Percentiles rank a stretch among this genome's conserved stretches.
phyloP scores from a whole-genome alignment of 2,113 vertebrate species.

The Corythaeola cristata region DNA sequence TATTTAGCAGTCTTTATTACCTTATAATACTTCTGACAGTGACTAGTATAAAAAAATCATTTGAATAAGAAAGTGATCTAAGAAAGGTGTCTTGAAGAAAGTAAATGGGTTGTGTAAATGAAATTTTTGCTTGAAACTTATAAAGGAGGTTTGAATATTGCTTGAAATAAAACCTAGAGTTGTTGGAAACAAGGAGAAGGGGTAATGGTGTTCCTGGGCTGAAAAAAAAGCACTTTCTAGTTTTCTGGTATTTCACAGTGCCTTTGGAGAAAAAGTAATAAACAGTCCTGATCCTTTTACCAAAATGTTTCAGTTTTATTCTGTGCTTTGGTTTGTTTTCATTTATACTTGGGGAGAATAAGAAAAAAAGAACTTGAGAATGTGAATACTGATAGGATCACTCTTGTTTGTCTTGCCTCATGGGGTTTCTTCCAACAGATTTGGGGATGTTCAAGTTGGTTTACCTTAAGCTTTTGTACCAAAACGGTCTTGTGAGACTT shows the following conservation, averaged over 20 bases:
- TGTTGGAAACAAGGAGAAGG: slow-evolving; percentile 1
- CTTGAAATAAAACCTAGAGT: background rate
- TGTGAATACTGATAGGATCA: background rate
- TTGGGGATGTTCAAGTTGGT: background rate
- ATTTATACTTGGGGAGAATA: background rate
- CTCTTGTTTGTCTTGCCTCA: background rate
- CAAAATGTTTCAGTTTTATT: background rate
- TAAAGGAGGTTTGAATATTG: background rate
- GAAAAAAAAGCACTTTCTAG: fast-evolving
- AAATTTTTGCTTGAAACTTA: background rate
- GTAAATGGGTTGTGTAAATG: background rate
- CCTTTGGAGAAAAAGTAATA: background rate
- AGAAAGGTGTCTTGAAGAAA: background rate
- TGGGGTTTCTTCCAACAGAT: fast-evolving
- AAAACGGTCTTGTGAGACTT: background rate
- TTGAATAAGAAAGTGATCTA: background rate
- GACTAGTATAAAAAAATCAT: background rate
- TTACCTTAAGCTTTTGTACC: background rate
- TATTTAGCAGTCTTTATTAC: background rate
- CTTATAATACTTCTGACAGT: background rate
- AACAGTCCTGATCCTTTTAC: background rate
- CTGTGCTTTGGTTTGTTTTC: background rate
- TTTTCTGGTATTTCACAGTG: background rate
- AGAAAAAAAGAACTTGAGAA: background rate
- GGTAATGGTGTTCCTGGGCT: background rate